Evolutionary conservation across 2,797 vertebrate genomes (phyloP).

Genomic region (Chanos chanos): DNA sequence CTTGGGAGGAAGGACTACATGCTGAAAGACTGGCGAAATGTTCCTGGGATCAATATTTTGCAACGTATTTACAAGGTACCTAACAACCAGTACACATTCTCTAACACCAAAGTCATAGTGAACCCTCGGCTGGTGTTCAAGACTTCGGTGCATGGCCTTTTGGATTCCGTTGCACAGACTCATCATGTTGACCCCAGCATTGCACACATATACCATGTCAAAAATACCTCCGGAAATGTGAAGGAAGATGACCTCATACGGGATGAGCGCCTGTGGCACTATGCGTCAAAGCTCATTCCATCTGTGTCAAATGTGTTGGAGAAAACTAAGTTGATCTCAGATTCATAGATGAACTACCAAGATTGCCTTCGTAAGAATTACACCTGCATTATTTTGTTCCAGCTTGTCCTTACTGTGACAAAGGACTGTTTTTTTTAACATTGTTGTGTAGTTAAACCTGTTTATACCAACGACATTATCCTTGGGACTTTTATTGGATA

Average conservation of each 20-base stretch:
- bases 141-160: slow-evolving; percentile 43
- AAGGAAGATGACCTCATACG: neutral
- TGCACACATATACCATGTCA: slow-evolving; percentile 54
- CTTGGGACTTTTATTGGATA: too few relatives aligned
- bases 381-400: too few relatives aligned
- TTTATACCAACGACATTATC: too few relatives aligned
- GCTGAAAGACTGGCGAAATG: slow-evolving; percentile 16
- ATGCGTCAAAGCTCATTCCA: slow-evolving; percentile 4
- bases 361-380: too few relatives aligned
- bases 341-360: too few relatives aligned
- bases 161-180: neutral
- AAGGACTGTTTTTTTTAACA: too few relatives aligned
- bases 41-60: slow-evolving; percentile 52
- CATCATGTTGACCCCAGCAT: slow-evolving; percentile 16
- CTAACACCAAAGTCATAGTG: slow-evolving; percentile 49
- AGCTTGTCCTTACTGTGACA: too few relatives aligned
- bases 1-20: neutral
- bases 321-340: too few relatives aligned
- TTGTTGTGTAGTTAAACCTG: too few relatives aligned
- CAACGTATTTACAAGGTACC: slow-evolving; percentile 40
- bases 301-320: slow-evolving; percentile 43
- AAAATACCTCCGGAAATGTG: neutral
- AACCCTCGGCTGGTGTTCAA: slow-evolving; percentile 46
- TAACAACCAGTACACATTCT: fast-evolving
- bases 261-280: slow-evolving; percentile 48